phyloP scores from a whole-genome alignment of 2,888 invertebrate genomes.

The Diarsia mendica region DNA sequence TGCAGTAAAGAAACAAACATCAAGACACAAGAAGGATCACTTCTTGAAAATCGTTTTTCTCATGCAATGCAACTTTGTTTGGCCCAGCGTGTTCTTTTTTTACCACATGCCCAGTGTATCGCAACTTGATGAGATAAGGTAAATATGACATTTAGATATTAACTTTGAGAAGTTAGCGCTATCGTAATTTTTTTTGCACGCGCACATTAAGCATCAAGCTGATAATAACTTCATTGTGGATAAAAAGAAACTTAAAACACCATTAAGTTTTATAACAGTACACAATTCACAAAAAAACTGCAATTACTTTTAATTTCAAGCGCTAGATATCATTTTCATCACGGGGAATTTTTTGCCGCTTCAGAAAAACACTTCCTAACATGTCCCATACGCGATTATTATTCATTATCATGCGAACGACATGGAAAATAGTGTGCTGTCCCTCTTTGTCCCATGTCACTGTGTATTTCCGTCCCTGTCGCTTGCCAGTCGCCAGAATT shows the following conservation, averaged over 20 bases:
- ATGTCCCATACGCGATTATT: slow-evolving; percentile 73
- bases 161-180: slow-evolving; percentile 38
- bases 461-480: slow-evolving; percentile 71
- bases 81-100: slow-evolving; percentile 25
- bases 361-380: slow-evolving; percentile 73
- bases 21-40: slow-evolving; percentile 15
- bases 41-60: slow-evolving; percentile 39
- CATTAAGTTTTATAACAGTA: slow-evolving; percentile 35
- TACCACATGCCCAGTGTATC: slow-evolving; percentile 29
- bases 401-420: slow-evolving; percentile 77
- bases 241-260: slow-evolving; percentile 33
- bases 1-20: slow-evolving; percentile 27
- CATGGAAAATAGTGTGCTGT: slow-evolving; percentile 64
- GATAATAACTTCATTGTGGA: slow-evolving; percentile 41
- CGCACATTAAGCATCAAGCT: slow-evolving; percentile 34
- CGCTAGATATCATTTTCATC: slow-evolving; percentile 51
- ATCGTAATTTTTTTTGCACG: slow-evolving; percentile 40
- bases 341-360: slow-evolving; percentile 48
- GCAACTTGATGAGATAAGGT: slow-evolving; percentile 38
- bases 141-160: slow-evolving; percentile 45
- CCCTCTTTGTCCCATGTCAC: slow-evolving; percentile 62
- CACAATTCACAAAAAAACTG: slow-evolving; percentile 45
- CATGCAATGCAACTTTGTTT: slow-evolving; percentile 19
- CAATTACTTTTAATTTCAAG: slow-evolving; percentile 62
- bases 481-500: slow-evolving; percentile 73